A percentile compares a stretch with the other conserved stretches of the same genome.
Conservation (phyloP, 2,797 vertebrate species). For the Nannoperca australis region DNA sequence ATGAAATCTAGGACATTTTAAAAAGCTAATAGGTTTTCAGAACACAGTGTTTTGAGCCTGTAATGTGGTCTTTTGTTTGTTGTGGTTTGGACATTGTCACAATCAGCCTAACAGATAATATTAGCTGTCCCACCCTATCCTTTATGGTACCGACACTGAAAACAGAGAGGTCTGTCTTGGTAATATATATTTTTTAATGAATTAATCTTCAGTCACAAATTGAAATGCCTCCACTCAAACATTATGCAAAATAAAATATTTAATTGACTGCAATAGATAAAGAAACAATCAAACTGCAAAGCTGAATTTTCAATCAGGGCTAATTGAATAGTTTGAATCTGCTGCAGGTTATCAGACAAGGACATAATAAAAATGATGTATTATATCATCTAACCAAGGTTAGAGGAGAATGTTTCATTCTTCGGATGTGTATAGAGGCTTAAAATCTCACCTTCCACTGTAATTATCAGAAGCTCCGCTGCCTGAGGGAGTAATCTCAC, state of each 20-base stretch:
- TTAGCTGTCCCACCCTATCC: not conserved
- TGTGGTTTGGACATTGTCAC: not conserved
- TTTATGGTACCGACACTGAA: not conserved
- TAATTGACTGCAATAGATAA: conserved; percentile 14
- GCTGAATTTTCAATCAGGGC: conserved; percentile 3
- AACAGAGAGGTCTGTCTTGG: not conserved
- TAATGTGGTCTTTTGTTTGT: not conserved
- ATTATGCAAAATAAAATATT: not conserved
- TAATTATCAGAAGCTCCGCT: conserved; percentile 59
- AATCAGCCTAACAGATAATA: not conserved
- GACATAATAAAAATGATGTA: conserved; percentile 21
- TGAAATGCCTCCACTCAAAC: not conserved
- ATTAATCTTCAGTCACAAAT: not conserved
- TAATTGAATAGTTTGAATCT: not conserved
- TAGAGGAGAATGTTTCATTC: conserved; percentile 24
- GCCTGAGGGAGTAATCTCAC: conserved; percentile 72
- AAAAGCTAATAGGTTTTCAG: not conserved
- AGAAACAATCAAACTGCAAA: not conserved
- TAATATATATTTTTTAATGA: not conserved
- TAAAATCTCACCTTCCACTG: conserved; percentile 62
- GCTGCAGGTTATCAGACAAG: conserved; percentile 8
- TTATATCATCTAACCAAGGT: conserved; percentile 16
- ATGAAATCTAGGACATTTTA: not conserved
- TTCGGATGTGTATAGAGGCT: conserved; percentile 45
- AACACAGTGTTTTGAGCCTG: not conserved